Evolutionary conservation across 2,888 invertebrate genomes (phyloP), one percentile per base, ranked within the genome.

Genomic region (Drosophila paramelanica): DNA sequence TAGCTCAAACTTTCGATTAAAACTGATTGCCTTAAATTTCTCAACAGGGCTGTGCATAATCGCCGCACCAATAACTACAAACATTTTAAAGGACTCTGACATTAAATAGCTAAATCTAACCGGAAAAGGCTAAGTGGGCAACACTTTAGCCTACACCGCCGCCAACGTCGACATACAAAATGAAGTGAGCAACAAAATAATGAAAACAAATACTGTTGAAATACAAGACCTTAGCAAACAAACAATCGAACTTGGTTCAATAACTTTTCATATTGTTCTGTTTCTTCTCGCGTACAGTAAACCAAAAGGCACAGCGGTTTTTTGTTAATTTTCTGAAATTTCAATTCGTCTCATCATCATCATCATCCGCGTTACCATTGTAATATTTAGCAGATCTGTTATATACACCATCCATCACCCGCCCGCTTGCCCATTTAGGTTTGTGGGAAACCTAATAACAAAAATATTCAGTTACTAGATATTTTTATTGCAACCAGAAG

Each of bases 281-380:
- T 45, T 52, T 53, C 42, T 38, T 56, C 25, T 42, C 27, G 33
- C 45, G 7, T 38, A 41, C 45, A 79, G 79, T 81, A 81, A 82
- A 79, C 82, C 79, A 79, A 79, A 81, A 78, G 69, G 64, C 71
- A 71, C 78, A 61, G 67, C 67, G 72, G 59, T 73, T 72, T 83
- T 88, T 73, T 82, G 82, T 88, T 83, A 72, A 78, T 79, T 85
- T 77, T 68, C 77, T 60, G 73, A 72, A 66, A 67, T 88, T 79
- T 88, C 57, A 67, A 75, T 74, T 81, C 68, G 82, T 70, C 67
- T 64, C 67, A 62, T 67, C 79, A 60, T 79, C 51, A 55, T 64
- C 51, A 55, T 64, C 68, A 73, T 69, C 70, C 39, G 59, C 64
- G 75, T 69, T 71, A 55, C 25, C 68, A 71, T 66, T 53, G 62